Base-by-base conservation (phyloP, 2,113 vertebrate species). In the Ellobius talpinus region DNA sequence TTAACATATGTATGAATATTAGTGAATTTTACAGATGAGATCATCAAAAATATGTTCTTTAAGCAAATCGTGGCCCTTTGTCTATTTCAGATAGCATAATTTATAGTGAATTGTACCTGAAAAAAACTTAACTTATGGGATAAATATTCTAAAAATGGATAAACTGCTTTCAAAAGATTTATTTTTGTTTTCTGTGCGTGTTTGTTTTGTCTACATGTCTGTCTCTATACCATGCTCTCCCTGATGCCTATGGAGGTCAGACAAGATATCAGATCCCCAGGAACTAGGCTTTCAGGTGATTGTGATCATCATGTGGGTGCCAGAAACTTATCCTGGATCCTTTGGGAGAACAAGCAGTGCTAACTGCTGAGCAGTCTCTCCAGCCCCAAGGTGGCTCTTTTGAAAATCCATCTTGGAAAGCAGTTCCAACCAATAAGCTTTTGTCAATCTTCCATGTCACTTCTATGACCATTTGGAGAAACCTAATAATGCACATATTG, bases 21-120 rank as follows among this genome's bases (percentile, higher is more conserved):
- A 14, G 24, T 19, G 10, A 23, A 85, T 77, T 55, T 36, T 45
- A 72, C 50, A 39, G 7, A 73, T 92, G 33, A 45, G 7, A 9
- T 96, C 39, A 87, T 87, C 90, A 86, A 92, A 87, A 79, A 68
- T 55, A 0, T 7, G 90, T 93, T 63, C 17, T 23, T 24, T 77
- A 45, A 68, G 16, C 39, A 74, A 88, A 29, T 55, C 74, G 63
- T 91, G 24, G 10, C 26, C 14, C 58, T 95, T 92, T 78, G 13
- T 76, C 88, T 94, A 68, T 96, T 94, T 95, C 58, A 88, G 29
- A 2, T 96, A 61, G 26, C 24, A 94, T 88, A 7, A 88, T 90
- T 88, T 81, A 72, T 90, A 72, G 52, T 92, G 61, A 17, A 66
- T 23, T 96, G 1, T 94, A 92, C 11, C 45, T 84, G 91, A 11